Evolutionary conservation across 1,140 invertebrate species (phyloP).

Genomic region (Popillia japonica): DNA sequence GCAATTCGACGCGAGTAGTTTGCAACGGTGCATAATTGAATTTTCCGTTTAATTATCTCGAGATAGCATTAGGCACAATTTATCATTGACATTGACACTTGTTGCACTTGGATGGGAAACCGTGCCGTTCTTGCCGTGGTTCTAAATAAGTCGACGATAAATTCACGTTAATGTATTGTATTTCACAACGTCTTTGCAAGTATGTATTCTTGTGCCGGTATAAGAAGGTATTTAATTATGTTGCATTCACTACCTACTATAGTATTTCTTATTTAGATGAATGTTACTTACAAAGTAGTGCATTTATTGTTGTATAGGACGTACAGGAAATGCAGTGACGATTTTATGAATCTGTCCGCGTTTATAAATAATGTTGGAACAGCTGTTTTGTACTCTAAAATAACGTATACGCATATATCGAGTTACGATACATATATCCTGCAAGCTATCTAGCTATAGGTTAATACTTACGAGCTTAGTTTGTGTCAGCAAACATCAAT

Average conservation of each 20-base stretch:
- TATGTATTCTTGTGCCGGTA: not conserved
- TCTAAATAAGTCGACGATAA: not conserved
- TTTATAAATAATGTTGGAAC: no score
- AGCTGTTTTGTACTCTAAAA: no score
- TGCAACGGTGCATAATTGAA: not conserved
- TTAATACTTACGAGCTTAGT: no score
- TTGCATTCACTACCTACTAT: not conserved
- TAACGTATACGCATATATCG: no score
- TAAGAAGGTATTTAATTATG: not conserved
- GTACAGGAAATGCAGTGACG: not conserved
- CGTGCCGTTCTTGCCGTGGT: not conserved
- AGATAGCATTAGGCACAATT: slow-evolving; percentile 5
- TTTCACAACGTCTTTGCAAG: not conserved
- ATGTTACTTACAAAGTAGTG: slow-evolving; percentile 4
- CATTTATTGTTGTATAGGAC: not conserved
- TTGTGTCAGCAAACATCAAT: no score
- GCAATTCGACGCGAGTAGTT: not conserved
- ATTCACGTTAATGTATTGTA: not conserved
- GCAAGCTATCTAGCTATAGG: no score
- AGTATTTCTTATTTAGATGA: not conserved
- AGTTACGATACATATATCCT: no score
- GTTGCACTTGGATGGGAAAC: not conserved
- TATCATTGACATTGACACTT: slow-evolving; percentile 32
- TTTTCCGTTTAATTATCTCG: slow-evolving; percentile 7
- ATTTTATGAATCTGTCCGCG: no score